Base-by-base conservation (phyloP, 2,113 vertebrate genomes). In the Cariama cristata region DNA sequence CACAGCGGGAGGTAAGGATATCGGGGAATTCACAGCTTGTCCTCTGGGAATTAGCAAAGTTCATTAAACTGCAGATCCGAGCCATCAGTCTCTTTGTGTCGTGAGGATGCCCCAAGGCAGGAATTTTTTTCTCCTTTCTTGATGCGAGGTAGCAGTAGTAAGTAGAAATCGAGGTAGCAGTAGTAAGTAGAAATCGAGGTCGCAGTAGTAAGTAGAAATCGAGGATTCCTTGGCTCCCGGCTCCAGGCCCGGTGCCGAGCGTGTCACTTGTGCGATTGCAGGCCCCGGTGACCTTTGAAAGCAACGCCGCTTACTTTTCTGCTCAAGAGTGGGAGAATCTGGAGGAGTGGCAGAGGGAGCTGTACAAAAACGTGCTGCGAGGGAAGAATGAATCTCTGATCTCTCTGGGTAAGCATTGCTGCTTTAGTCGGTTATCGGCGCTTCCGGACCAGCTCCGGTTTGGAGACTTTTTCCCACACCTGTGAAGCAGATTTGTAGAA, bases 341-440 rank as follows among this genome's bases (percentile, higher is more conserved):
- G 94, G 97, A 98, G 38, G 95, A 94, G 21, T 96, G 96, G 97
- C 98, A 98, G 96, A 96, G 74, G 83, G 98, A 98, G 59, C 96
- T 94, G 21, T 97, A 92, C 84, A 95, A 77, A 69, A 97, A 94
- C 3, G n/a, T 98, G 88, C 95, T 96, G 97, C 53, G 96, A 26
- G 98, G 96, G 86, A 98, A 88, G 71, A 96, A 68, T 1, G 96
- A 98, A 38, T 76, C 97, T 0, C 75, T 97, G 45, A 89, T 97
- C 49, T 94, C 95, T 9, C 97, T 96, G 86, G 97, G 98, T 98
- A 88, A 96, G 87, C 45, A 44, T 11, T 27, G 1, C 56, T 14
- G 7, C 6, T 26, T 40, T 4, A 1, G 11, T 56, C 53, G 0
- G 4, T 38, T 33, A 10, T 6, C 4, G 8, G 38, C 2, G 2